phyloP scores from a whole-genome alignment of 2,113 vertebrate species.

The Daphoenositta chrysoptera region DNA sequence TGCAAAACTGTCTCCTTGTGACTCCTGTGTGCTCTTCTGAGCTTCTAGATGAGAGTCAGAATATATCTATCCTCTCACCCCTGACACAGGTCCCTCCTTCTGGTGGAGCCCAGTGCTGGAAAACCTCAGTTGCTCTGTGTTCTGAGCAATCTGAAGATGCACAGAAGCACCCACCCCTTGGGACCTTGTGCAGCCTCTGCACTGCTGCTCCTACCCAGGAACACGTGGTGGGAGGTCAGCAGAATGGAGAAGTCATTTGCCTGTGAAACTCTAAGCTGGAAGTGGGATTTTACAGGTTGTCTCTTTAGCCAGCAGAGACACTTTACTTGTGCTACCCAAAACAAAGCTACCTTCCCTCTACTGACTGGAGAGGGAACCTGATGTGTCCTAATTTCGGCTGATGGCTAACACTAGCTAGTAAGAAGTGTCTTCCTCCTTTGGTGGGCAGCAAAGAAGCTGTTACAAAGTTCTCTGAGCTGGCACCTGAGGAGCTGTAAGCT shows the following conservation, averaged over 20 bases:
- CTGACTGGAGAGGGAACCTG: neutral
- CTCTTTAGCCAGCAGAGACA: neutral
- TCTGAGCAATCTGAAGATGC: neutral
- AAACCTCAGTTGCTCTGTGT: neutral
- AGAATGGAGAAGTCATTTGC: neutral
- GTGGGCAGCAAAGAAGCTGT: neutral
- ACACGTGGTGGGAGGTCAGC: neutral
- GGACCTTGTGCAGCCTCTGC: neutral
- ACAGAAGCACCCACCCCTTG: neutral
- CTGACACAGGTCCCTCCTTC: fast-evolving
- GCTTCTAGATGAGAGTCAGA: neutral
- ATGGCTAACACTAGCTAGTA: neutral
- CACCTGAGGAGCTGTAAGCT: neutral
- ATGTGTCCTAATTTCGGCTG: neutral
- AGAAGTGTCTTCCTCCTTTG: neutral
- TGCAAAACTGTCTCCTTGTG: neutral
- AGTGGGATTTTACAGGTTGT: neutral
- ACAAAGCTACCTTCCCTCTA: neutral
- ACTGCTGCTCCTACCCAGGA: neutral
- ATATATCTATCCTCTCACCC: neutral
- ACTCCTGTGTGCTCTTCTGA: neutral
- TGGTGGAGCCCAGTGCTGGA: neutral
- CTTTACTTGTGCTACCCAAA: neutral
- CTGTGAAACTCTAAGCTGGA: neutral
- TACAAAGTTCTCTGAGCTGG: neutral